These are phyloP conservation scores for Notiomystis cincta DNA, from an alignment of 2,113 vertebrate genomes.

Conservation along the genomic window DNA sequence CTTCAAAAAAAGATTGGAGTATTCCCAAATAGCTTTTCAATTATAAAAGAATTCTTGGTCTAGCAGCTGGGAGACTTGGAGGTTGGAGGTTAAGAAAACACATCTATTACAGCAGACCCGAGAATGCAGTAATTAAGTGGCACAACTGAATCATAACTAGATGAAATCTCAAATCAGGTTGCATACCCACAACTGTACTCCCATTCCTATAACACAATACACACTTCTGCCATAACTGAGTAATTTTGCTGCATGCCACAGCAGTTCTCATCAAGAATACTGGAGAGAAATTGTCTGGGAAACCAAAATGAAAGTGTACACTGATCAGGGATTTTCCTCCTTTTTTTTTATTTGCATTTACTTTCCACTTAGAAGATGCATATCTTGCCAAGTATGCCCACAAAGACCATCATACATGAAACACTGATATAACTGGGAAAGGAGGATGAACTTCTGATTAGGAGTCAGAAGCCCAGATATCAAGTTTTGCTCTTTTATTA, in stretches of 20 bases:
- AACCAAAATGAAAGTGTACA: not conserved
- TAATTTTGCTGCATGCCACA: not conserved
- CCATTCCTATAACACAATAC: not conserved
- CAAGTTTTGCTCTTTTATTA: not conserved
- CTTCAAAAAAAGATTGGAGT: slow-evolving; percentile 17
- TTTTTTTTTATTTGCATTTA: not conserved
- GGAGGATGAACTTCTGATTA: not conserved
- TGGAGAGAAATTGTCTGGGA: not conserved
- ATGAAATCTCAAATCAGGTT: slow-evolving; percentile 41
- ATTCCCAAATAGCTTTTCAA: slow-evolving; percentile 60
- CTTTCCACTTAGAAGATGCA: not conserved
- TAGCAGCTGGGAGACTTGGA: slow-evolving; percentile 43
- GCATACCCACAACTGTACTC: not conserved
- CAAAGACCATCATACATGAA: not conserved
- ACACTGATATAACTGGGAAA: not conserved
- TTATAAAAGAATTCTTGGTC: slow-evolving; percentile 55
- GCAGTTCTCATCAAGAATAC: not conserved
- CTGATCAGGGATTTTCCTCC: fast-evolving
- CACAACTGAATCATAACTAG: slow-evolving; percentile 30
- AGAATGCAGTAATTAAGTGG: slow-evolving; percentile 62
- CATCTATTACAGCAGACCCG: slow-evolving; percentile 45
- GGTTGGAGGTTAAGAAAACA: slow-evolving; percentile 62
- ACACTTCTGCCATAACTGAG: not conserved
- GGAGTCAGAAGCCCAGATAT: not conserved
- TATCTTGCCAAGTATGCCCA: not conserved